Conservation (phyloP, 2,888 invertebrate genomes). For the Diadegma fenestrale region DNA sequence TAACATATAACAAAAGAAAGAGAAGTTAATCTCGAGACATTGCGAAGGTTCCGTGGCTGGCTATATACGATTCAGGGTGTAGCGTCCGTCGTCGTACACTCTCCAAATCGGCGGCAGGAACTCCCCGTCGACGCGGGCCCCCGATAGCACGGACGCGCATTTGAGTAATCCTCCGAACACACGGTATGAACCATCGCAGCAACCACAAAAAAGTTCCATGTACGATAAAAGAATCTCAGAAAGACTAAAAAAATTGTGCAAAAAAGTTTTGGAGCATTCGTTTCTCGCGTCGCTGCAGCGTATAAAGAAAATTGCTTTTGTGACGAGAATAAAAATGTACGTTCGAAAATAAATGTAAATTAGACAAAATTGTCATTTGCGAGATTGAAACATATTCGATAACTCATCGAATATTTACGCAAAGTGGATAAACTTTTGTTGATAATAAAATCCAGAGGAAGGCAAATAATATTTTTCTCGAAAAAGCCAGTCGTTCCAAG, state of each 20-base stretch:
- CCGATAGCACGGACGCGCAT: slow-evolving; percentile 44
- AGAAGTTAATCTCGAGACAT: slow-evolving; percentile 44
- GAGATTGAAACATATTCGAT: neutral
- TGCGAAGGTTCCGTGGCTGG: slow-evolving; percentile 4
- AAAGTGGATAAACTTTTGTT: neutral
- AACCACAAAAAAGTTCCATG: neutral
- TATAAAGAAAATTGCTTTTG: neutral
- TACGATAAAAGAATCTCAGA: slow-evolving; percentile 2
- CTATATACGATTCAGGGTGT: slow-evolving; percentile 21
- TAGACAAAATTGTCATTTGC: too few species aligned
- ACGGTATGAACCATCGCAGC: neutral
- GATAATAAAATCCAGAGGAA: neutral
- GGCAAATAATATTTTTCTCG: neutral
- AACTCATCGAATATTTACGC: too few species aligned
- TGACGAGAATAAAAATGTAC: neutral
- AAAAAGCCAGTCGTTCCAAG: neutral
- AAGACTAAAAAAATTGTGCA: slow-evolving; percentile 2
- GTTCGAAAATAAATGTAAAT: too few species aligned
- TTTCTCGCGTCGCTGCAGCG: too few species aligned
- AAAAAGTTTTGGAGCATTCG: slow-evolving; percentile 1
- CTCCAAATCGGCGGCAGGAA: slow-evolving; percentile 32
- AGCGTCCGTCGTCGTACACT: slow-evolving; percentile 17
- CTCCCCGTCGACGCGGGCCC: neutral
- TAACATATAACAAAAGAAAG: slow-evolving; percentile 31
- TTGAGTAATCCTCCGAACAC: slow-evolving; percentile 32